Evolutionary conservation across 2,797 vertebrate species (phyloP), one percentile per base, ranked within the genome.

Genomic region (Acanthiza pusilla): DNA sequence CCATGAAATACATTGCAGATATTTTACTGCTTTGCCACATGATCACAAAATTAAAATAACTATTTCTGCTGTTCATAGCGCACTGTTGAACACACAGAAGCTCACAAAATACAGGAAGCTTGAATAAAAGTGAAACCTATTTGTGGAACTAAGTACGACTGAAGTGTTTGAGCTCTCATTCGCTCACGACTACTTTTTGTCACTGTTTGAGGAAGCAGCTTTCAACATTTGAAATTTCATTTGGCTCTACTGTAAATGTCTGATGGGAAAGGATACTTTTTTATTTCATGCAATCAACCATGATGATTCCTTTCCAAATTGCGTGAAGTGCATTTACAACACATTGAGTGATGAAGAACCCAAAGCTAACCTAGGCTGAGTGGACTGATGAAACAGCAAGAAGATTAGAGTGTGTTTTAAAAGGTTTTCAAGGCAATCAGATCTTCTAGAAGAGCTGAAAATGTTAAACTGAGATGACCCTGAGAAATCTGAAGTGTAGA

Each of bases 1-100:
- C 98, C 84, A 98, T 94, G 82, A 98, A 98, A 96, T 98, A 98
- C 97, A 98, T 97, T 40, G 95, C 97, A 42, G 98, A 98, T 96
- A 98, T 98, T 96, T 98, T 98, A 78, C 80, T 97, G 94, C 76
- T 98, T 96, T 97, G 84, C 97, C 97, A 98, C 98, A 98, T 98
- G 93, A 97, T 98, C 84, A 97, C 93, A 97, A 97, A 95, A 93
- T 96, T 96, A 82, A 97, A 97, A 66, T 80, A 97, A 96, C 78
- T 68, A 94, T 34, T 89, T 88, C 94, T 96, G 96, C 88, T 91
- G 40, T 86, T 97, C 97, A 98, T 97, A 93, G 68, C 23, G 74
- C 38, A 51, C 54, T 82, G 73, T 3, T 76, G 75, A 88, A 96
- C 36, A 73, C 26, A 91, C 2, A 85, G 58, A 93, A 92, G 81